A percentile compares a stretch with the other conserved stretches of the same genome.
Evolutionary conservation across 2,113 vertebrate species (phyloP).

Genomic region (Lampris megalopsis): DNA sequence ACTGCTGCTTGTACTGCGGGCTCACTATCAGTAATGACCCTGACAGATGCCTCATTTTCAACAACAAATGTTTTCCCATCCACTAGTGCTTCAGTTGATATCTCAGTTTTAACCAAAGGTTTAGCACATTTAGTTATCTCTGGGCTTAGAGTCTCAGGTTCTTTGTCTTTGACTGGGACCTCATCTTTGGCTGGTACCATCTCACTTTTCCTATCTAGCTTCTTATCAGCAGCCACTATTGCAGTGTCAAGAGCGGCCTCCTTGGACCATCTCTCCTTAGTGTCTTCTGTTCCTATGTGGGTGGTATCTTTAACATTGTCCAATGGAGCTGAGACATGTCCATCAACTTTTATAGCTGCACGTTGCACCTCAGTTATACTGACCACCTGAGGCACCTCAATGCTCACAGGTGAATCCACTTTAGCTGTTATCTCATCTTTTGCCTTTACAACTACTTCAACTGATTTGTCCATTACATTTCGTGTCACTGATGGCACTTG

Average conservation of each 20-base stretch:
- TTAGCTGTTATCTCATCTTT: constrained; percentile 6
- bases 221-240: constrained; percentile 18
- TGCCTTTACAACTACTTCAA: background rate
- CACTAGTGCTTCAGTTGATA: background rate
- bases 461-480: constrained; percentile 2
- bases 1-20: constrained; percentile 37
- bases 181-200: constrained; percentile 7
- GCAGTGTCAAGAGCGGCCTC: constrained; percentile 14
- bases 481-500: constrained; percentile 4
- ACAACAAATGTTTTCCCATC: constrained; percentile 12
- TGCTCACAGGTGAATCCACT: background rate
- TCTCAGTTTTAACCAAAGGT: constrained; percentile 21
- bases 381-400: background rate
- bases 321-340: background rate
- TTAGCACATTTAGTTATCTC: constrained; percentile 13
- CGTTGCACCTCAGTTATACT: constrained; percentile 11
- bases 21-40: constrained; percentile 48
- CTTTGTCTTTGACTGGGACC: constrained; percentile 20
- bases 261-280: background rate
- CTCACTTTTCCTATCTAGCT: constrained; percentile 11
- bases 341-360: background rate
- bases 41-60: constrained; percentile 27
- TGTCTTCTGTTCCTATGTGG: background rate
- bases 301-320: background rate
- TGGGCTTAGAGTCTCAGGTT: constrained; percentile 22